Percentiles rank a stretch among this genome's conserved stretches.
phyloP scores from a whole-genome alignment of 2,888 invertebrate species.

The Brachyopa scutellaris region DNA sequence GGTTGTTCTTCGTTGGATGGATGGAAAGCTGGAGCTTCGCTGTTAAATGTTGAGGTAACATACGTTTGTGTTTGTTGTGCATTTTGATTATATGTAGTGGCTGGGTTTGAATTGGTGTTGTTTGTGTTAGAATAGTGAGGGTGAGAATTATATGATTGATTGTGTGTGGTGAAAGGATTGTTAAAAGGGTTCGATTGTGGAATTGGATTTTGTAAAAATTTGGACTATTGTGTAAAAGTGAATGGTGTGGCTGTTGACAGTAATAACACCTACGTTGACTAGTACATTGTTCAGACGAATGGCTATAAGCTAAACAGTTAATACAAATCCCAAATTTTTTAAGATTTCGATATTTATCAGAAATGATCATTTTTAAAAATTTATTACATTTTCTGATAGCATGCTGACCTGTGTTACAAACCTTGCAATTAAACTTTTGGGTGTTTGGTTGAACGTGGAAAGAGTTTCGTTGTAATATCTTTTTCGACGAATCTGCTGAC shows the following conservation, averaged over 20 bases:
- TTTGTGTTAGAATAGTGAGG: no score
- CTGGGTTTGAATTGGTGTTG: no score
- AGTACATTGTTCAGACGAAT: no score
- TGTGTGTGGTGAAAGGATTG: neutral
- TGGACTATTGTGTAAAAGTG: neutral
- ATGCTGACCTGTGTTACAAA: no score
- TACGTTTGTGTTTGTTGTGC: neutral
- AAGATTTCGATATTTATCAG: neutral
- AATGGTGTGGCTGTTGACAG: no score
- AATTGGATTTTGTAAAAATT: neutral
- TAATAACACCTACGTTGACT: no score
- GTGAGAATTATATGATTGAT: neutral
- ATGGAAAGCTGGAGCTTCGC: neutral
- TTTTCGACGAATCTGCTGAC: no score
- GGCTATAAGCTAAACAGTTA: neutral
- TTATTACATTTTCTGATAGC: constrained; percentile 1
- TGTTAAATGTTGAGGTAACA: neutral
- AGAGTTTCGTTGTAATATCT: no score
- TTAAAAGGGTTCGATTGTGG: neutral
- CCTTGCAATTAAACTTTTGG: no score
- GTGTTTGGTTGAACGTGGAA: no score
- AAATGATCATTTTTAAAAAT: constrained; percentile 15
- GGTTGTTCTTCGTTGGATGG: neutral
- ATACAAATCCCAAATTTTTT: neutral
- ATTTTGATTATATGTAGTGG: neutral